A percentile compares a stretch with the other conserved stretches of the same genome.
These are phyloP conservation scores for Lottia gigantea DNA, from an alignment of 2,888 invertebrate species.

Conservation along the genomic window DNA sequence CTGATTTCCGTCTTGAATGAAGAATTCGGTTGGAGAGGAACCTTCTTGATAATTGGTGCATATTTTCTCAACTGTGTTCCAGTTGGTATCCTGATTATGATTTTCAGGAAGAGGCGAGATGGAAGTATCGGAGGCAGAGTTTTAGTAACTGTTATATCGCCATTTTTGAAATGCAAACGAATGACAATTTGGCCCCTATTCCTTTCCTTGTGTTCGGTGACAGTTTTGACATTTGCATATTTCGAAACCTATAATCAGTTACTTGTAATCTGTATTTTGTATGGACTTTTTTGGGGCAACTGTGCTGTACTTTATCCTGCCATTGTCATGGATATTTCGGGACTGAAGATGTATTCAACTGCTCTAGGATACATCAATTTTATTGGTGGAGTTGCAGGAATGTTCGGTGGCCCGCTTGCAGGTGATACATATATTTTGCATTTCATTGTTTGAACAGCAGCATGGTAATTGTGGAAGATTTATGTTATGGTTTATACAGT, in stretches of 20 bases:
- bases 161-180: background rate
- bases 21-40: background rate
- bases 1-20: background rate
- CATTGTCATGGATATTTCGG: background rate
- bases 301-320: background rate
- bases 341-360: background rate
- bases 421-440: background rate
- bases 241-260: background rate
- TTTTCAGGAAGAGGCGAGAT: background rate
- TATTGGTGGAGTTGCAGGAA: background rate
- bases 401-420: background rate
- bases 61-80: conserved; percentile 5
- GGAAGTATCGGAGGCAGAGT: background rate
- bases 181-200: background rate
- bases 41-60: background rate
- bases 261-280: background rate
- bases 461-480: no score
- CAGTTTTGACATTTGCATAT: background rate
- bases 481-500: no score
- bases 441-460: no score
- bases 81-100: background rate
- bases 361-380: background rate
- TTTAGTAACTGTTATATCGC: background rate
- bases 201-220: background rate
- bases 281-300: background rate